Base-by-base conservation (phyloP, 2,888 invertebrate species). In the Dorcus hopei region DNA sequence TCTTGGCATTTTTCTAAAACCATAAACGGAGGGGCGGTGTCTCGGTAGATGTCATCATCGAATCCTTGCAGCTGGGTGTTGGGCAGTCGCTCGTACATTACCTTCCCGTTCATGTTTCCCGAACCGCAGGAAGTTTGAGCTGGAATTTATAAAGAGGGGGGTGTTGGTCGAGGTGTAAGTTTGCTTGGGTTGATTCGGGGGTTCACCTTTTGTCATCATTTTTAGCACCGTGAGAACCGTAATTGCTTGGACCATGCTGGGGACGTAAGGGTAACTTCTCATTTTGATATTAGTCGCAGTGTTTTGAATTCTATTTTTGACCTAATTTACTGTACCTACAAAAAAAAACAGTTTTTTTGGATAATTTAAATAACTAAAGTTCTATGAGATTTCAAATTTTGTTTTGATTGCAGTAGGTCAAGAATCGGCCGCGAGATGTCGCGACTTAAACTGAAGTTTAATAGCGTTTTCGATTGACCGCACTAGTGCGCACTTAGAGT, bases 61-160 rank as follows among this genome's bases (percentile, higher is more conserved):
- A 91, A 93, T 61, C 92, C 93, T 80, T 93, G 93, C 40, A 93
- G 80, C 76, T 94, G 93, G 72, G 93, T 91, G 76, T 94, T 93
- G 41, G 94, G 93, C 70, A 95, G 79, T 71, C 93, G 83, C 79
- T 95, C 94, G 74, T 93, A 95, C 80, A 93, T 89, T 39, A 94
- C 88, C 74, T 92, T 84, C 42, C 95, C 95, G 55, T 75, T 78
- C 72, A 77, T 74, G 75, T 91, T 85, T 56, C 94, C 94, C 75
- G 93, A 90, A 75, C 94, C 94, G 78, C 95, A 95, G 59, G 92
- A 91, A 65, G 92, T 93, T 86, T 94, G 94, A 73, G 90, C 91
- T 91, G 78, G 50, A 78, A 77, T 54, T 40, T 19, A 5, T 19
- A 38, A 11, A 54, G 23, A 19, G 33, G 9, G 33, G 38, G 16